These are phyloP conservation scores for Gorsachius goisagi DNA, from an alignment of 2,113 vertebrate genomes.

Conservation along the genomic window DNA sequence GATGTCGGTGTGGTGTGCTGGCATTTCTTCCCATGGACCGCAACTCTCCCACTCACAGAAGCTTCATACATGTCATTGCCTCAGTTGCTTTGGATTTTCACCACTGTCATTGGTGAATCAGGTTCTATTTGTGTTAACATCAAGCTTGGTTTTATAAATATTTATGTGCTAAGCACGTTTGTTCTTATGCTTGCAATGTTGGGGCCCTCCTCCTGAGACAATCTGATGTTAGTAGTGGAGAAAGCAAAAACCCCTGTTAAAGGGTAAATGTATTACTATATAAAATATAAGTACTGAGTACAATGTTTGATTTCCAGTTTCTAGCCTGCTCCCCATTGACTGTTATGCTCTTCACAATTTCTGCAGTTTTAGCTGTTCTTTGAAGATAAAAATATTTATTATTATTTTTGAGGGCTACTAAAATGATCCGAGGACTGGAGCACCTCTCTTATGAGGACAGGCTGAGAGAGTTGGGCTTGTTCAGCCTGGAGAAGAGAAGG, in stretches of 20 bases:
- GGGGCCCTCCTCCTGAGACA: not conserved
- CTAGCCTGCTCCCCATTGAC: not conserved
- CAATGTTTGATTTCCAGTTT: not conserved
- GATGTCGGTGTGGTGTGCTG: not conserved
- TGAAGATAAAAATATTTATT: too few relatives aligned
- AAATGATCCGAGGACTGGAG: too few relatives aligned
- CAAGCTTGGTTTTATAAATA: slow-evolving; percentile 10
- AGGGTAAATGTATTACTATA: not conserved
- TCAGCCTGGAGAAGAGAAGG: too few relatives aligned
- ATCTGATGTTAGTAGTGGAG: not conserved
- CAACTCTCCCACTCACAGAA: not conserved
- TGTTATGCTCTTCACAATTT: not conserved
- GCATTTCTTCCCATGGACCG: not conserved
- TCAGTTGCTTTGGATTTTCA: not conserved
- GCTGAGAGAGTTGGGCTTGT: too few relatives aligned
- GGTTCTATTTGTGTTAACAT: not conserved
- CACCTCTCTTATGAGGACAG: too few relatives aligned
- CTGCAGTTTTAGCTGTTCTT: too few relatives aligned
- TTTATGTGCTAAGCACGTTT: not conserved
- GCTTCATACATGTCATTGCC: not conserved
- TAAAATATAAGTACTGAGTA: not conserved
- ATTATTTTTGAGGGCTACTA: too few relatives aligned
- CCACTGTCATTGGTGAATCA: not conserved
- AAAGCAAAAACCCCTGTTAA: not conserved
- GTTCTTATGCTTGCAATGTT: not conserved